Conservation (phyloP, 92 coral and sea anemone genomes). For the Bergia sp. region DNA sequence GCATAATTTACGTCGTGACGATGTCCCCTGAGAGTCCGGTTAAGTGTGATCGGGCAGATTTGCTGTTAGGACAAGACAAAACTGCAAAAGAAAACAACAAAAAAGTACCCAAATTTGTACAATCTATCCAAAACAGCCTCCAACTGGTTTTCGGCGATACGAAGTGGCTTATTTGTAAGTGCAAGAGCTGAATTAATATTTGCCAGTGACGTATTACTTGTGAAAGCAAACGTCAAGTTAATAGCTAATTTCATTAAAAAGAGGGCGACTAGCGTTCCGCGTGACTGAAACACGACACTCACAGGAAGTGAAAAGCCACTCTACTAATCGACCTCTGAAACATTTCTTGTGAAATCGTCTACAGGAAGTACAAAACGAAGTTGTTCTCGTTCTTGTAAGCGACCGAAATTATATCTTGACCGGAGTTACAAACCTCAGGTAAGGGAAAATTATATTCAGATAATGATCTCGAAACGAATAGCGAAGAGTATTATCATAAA, state of each 20-base stretch:
- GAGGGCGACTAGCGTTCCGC: not conserved
- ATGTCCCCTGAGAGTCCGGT: no score
- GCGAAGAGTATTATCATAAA: no score
- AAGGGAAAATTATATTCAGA: not conserved
- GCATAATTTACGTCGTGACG: no score
- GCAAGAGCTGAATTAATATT: not conserved
- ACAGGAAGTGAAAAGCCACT: constrained; percentile 21
- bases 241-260: not conserved
- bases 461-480: no score
- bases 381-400: not conserved
- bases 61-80: no score
- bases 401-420: not conserved
- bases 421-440: constrained; percentile 1
- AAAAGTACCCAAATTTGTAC: no score
- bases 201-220: not conserved
- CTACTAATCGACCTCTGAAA: not conserved
- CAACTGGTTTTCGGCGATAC: no score
- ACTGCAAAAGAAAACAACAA: no score
- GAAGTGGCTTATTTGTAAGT: no score
- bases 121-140: no score
- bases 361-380: not conserved
- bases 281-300: constrained; percentile 19
- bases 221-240: not conserved
- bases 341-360: not conserved
- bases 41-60: no score